These are phyloP conservation scores for Drosophila sturtevanti DNA, from an alignment of 1,140 invertebrate genomes.

Conservation along the genomic window DNA sequence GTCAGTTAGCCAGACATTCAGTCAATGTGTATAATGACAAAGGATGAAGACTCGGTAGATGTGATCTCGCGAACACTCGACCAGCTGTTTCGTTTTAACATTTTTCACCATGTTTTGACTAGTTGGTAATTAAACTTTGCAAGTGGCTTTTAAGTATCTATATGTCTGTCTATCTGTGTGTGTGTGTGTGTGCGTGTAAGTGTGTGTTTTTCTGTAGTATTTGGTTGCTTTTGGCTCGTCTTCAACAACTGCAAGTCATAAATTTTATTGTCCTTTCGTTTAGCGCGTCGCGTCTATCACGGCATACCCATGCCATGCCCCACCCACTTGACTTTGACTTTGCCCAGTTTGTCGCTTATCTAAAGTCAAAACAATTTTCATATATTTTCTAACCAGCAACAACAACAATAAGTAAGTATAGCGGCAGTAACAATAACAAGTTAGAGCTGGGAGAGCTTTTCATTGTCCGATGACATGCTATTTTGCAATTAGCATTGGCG, in stretches of 20 bases:
- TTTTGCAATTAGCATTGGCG: conserved; percentile 79
- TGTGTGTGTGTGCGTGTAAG: not conserved
- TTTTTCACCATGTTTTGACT: conserved; percentile 9
- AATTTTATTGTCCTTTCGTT: conserved; percentile 74
- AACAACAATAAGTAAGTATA: not conserved
- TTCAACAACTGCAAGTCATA: conserved; percentile 71
- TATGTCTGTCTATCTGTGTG: not conserved
- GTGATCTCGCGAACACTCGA: conserved; percentile 54
- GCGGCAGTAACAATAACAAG: not conserved
- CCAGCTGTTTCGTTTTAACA: conserved; percentile 52
- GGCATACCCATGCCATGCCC: conserved; percentile 40
- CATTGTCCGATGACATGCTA: conserved; percentile 69
- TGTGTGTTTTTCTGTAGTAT: too few species aligned
- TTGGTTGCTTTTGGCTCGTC: conserved; percentile 29
- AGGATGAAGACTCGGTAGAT: conserved; percentile 31
- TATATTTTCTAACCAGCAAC: conserved; percentile 59
- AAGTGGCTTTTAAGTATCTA: conserved; percentile 68
- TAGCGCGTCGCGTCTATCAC: conserved; percentile 66
- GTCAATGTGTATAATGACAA: conserved; percentile 27
- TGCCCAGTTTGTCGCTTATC: conserved; percentile 68
- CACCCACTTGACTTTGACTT: conserved; percentile 33
- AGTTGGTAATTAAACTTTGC: conserved; percentile 63
- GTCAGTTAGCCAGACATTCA: conserved; percentile 25
- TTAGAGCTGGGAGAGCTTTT: conserved; percentile 51
- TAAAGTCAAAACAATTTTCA: conserved; percentile 82